Base-by-base conservation (phyloP, 2,888 invertebrate genomes). In the Scrobipalpa costella region DNA sequence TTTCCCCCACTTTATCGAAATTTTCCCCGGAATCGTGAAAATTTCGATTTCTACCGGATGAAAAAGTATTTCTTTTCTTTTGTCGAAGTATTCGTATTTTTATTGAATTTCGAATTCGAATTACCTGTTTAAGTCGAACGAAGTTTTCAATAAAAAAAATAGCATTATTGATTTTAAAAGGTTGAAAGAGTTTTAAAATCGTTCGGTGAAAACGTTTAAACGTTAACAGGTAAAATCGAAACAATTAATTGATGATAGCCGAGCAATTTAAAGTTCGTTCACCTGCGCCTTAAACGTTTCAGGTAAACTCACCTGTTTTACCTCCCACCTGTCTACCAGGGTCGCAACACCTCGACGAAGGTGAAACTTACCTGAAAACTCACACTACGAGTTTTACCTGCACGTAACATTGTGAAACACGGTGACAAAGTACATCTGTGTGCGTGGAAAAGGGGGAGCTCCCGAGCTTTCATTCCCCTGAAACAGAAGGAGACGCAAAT, bases 1-100 rank as follows among this genome's bases (percentile, higher is more conserved):
- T 82, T 85, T 86, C 83, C 85, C 85, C 85, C 84, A 86, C 82
- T 84, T 81, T 84, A 85, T 83, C 78, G 84, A 85, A 86, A 69
- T 77, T 83, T 83, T 80, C 79, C 81, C 82, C 80, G 83, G 78
- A 72, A 47, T 58, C 21, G 19, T 47, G 11, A 19, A 52, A 63
- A 62, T 57, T 57, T 62, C 57, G 47, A 55, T 57, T 60, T 33
- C 21, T 5, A 27, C 8, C 19, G 11, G 9, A 15, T 27, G 44
- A n/a, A 49, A 57, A 36, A 11, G 6, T 17, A 1, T 57, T 19
- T 9, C 11, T 44, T 59, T 21, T 59, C 8, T n/a, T n/a, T 57
- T 15, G 3, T 57, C 13, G 17, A 19, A 17, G 7, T 15, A 15
- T n/a, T 44, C 36, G 1, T 36, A 15, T 15, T n/a, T 40, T 40